phyloP scores from a whole-genome alignment of 2,113 vertebrate species.

The Toxotes chatareus region DNA sequence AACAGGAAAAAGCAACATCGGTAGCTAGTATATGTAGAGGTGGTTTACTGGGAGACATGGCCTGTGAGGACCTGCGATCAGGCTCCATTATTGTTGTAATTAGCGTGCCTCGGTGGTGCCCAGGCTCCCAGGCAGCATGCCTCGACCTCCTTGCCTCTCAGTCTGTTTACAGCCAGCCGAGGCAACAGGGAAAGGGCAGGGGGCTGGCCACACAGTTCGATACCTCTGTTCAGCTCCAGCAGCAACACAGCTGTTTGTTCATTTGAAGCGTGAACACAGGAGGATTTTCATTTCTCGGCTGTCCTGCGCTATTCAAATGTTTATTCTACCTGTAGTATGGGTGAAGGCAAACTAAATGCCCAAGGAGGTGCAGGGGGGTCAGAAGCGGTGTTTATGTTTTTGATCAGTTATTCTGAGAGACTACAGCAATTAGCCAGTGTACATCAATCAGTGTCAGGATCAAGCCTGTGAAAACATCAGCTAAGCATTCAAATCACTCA shows the following conservation, averaged over 20 bases:
- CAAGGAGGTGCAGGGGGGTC: conserved; percentile 17
- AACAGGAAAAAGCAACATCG: conserved; percentile 68
- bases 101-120: conserved; percentile 71
- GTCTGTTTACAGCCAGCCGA: conserved; percentile 73
- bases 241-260: conserved; percentile 78
- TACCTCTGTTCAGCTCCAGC: conserved; percentile 60
- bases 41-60: conserved; percentile 72
- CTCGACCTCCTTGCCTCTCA: conserved; percentile 77
- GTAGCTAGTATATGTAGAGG: conserved; percentile 62
- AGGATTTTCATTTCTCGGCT: conserved; percentile 65
- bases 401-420: conserved; percentile 41
- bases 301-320: conserved; percentile 63
- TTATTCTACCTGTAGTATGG: conserved; percentile 53
- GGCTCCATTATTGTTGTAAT: conserved; percentile 84
- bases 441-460: conserved; percentile 39
- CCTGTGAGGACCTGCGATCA: conserved; percentile 76
- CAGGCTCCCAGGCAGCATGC: conserved; percentile 70
- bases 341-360: conserved; percentile 29
- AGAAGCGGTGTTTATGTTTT: conserved; percentile 32
- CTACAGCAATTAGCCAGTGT: conserved; percentile 33
- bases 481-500: conserved; percentile 11
- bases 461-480: conserved; percentile 27
- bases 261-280: conserved; percentile 70
- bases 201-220: conserved; percentile 63
- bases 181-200: conserved; percentile 74